These are phyloP conservation scores for Lasioglossum calceatum DNA, from an alignment of 2,888 invertebrate genomes.

Conservation along the genomic window DNA sequence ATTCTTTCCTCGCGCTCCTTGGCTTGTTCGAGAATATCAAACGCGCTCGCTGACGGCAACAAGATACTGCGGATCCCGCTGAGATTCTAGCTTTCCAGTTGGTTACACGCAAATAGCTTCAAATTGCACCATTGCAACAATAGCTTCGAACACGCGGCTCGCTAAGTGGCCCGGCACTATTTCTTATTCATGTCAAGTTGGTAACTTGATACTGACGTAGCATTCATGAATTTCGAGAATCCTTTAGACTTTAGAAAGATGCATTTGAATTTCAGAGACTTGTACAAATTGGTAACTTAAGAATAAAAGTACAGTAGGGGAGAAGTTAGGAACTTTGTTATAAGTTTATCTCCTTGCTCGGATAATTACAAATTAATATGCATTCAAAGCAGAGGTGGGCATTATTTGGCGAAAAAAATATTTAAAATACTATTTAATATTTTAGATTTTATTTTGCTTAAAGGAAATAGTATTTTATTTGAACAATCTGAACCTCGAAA, in stretches of 20 bases:
- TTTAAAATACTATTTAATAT: too few relatives aligned
- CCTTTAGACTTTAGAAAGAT: background rate
- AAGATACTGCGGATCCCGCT: slow-evolving; percentile 31
- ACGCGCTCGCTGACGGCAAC: slow-evolving; percentile 20
- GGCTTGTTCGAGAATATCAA: slow-evolving; percentile 13
- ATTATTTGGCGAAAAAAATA: too few relatives aligned
- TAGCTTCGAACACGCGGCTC: slow-evolving; percentile 24
- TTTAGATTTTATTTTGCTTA: too few relatives aligned
- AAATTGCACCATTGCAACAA: slow-evolving; percentile 38
- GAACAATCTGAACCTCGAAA: too few relatives aligned
- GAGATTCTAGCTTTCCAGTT: slow-evolving; percentile 40
- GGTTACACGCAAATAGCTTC: slow-evolving; percentile 38
- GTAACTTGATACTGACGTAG: background rate
- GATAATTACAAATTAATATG: too few relatives aligned
- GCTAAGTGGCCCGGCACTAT: slow-evolving; percentile 24
- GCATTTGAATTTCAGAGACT: background rate
- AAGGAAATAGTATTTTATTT: too few relatives aligned
- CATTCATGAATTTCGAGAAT: background rate
- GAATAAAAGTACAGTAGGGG: background rate
- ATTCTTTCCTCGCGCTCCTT: slow-evolving; percentile 47
- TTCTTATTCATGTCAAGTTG: slow-evolving; percentile 14
- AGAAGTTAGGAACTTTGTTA: too few relatives aligned
- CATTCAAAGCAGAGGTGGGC: too few relatives aligned
- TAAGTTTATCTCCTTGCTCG: too few relatives aligned
- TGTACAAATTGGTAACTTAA: background rate